Base-by-base conservation (phyloP, 2,113 vertebrate species). In the Ailuropoda melanoleuca region DNA sequence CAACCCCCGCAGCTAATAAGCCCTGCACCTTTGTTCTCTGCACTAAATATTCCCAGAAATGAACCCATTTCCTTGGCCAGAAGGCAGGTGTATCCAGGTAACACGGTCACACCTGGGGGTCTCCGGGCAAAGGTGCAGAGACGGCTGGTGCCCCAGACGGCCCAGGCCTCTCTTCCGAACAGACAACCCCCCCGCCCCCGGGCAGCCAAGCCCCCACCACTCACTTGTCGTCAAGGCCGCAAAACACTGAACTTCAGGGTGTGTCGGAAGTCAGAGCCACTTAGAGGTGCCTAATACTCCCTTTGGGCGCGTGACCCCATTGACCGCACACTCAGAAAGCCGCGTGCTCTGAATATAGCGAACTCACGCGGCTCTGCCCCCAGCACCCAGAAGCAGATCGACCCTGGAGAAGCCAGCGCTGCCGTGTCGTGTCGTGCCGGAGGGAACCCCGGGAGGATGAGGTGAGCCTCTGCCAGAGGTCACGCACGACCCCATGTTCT, bases 61-160 rank as follows among this genome's bases (percentile, higher is more conserved):
- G 26, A 21, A 19, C 37, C 34, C 88, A 14, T 68, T 87, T 95
- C 60, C 64, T 81, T 39, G 24, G 37, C 46, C 58, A 21, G 60
- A 93, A 77, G 34, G 19, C 75, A 37, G 39, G 37, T n/a, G 34
- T 13, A n/a, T 60, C 39, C 6, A 0, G 53, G 53, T 26, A 23
- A 18, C 18, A 31, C 2, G 43, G 64, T 17, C 26, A 1, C 19
- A 3, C 31, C 12, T 2, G 37, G 14, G 19, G 15, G 53, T 8
- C 15, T 11, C 19, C 0, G 1, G 53, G n/a, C 74, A 43, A 58
- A 53, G 7, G 29, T 3, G 3, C 13, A 23, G 11, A 18, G 43
- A 58, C 15, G 1, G 46, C 8, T 13, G 19, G 88, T 0, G 11
- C 58, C 18, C 3, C 26, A 43, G 24, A 15, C 26, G 1, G 14